A percentile compares a stretch with the other conserved stretches of the same genome.
phyloP scores from a whole-genome alignment of 2,888 invertebrate species.

The Teinopalpus imperialis region DNA sequence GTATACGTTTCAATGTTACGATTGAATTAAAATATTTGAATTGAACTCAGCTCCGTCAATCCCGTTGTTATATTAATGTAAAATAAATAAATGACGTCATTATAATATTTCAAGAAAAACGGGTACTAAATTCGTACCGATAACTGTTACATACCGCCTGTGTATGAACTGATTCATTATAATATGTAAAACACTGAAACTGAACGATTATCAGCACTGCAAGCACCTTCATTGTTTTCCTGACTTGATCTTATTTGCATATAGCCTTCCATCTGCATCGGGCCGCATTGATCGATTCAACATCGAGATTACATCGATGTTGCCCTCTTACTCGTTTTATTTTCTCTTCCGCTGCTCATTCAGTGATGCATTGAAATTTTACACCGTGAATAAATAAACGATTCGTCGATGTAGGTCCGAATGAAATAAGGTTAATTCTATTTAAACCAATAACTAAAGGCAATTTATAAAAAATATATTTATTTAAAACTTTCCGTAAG shows the following conservation, averaged over 20 bases:
- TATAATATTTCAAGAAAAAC: neutral
- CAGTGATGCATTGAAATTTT: slow-evolving; percentile 59
- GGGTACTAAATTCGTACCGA: slow-evolving; percentile 14
- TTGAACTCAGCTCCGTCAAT: no score
- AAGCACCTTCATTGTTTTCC: slow-evolving; percentile 71
- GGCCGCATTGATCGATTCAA: slow-evolving; percentile 43
- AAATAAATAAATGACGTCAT: no score
- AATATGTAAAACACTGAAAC: slow-evolving; percentile 38
- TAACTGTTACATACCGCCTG: slow-evolving; percentile 32
- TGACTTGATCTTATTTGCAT: slow-evolving; percentile 63
- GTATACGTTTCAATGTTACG: no score
- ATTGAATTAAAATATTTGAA: no score
- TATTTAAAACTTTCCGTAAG: no score
- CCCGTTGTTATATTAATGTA: no score
- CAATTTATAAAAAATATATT: slow-evolving; percentile 17
- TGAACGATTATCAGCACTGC: slow-evolving; percentile 56
- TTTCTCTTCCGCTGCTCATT: slow-evolving; percentile 42
- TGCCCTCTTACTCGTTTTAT: slow-evolving; percentile 36
- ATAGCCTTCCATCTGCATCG: slow-evolving; percentile 58
- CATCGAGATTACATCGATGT: slow-evolving; percentile 49
- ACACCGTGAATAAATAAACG: slow-evolving; percentile 54
- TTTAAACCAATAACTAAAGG: slow-evolving; percentile 16
- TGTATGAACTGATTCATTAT: slow-evolving; percentile 23
- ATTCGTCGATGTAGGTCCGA: slow-evolving; percentile 31
- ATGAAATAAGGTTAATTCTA: slow-evolving; percentile 24